Evolutionary conservation across 2,888 invertebrate species (phyloP).

Genomic region (Sesia bembeciformis): DNA sequence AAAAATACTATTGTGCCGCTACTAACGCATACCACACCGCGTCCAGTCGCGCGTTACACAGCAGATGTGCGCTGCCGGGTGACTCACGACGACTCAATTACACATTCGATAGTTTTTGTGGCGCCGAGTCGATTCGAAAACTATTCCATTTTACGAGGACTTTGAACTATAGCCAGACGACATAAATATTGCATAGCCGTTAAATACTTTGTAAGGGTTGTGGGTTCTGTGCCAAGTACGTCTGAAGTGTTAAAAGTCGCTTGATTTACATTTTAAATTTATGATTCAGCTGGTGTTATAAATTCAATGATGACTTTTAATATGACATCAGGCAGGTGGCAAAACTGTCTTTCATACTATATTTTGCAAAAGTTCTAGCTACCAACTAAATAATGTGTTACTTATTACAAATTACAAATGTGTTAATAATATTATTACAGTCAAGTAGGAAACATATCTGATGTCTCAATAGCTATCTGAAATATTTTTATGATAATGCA

Average conservation of each 20-base stretch:
- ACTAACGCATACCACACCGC: slow-evolving; percentile 26
- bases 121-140: slow-evolving; percentile 37
- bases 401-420: no score
- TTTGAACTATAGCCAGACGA: slow-evolving; percentile 19
- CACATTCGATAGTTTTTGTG: slow-evolving; percentile 67
- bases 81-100: slow-evolving; percentile 72
- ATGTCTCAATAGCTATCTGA: no score
- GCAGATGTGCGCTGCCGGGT: slow-evolving; percentile 59
- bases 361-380: background rate
- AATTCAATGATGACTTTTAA: background rate
- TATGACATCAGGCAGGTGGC: background rate
- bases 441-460: no score
- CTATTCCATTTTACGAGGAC: slow-evolving; percentile 30
- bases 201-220: background rate
- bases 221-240: background rate
- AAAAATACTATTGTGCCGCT: slow-evolving; percentile 4
- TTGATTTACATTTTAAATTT: background rate
- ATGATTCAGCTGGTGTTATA: background rate
- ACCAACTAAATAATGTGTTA: no score
- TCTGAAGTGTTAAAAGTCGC: background rate
- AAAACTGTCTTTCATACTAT: background rate
- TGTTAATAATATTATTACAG: no score
- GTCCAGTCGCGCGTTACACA: slow-evolving; percentile 27
- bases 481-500: no score
- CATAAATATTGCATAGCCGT: background rate